Base-by-base conservation (phyloP, 2,888 invertebrate species). In the Ecdyonurus torrentis region DNA sequence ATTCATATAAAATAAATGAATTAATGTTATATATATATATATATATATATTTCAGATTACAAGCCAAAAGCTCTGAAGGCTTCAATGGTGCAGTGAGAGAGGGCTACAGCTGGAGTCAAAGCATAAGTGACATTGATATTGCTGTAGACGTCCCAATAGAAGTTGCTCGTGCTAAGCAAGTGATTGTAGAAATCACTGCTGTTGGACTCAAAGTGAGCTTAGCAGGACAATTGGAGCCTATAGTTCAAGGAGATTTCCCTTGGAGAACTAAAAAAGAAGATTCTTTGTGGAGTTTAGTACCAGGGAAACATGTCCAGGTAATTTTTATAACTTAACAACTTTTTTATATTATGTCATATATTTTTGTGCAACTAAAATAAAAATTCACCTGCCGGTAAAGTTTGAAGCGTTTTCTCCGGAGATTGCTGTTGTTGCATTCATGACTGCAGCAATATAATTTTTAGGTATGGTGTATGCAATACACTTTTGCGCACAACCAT, bases 41-140 rank as follows among this genome's bases (percentile, higher is more conserved):
- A 37, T 37, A 37, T 37, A 37, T 37, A 37, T 37, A 37, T 37
- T 10, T n/a, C n/a, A n/a, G 15, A 10, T 37, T 15, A 37, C 7
- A 37, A 15, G 63, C 25, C 53, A 67, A 58, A 66, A 76, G 79
- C 52, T 72, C 77, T 1, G 83, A 84, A 63, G 77, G 78, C 66
- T 90, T 90, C 70, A 94, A 94, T 75, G 94, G 94, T 18, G 87
- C 89, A 1, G 76, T 79, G 1, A 81, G 83, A 69, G 86, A 89
- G 0, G 81, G 80, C 53, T 93, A 92, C 73, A 81, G 83, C 53
- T 94, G 94, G 94, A 85, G 91, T 0, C 94, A 94, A 74, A 86
- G 83, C 61, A 86, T 92, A 52, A 79, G 76, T 67, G 94, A 94
- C 70, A 70, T 92, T 60, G 79, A 79, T 68, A 71, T 79, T 20